phyloP scores from a whole-genome alignment of 2,113 vertebrate species.

The Eulemur rufifrons region DNA sequence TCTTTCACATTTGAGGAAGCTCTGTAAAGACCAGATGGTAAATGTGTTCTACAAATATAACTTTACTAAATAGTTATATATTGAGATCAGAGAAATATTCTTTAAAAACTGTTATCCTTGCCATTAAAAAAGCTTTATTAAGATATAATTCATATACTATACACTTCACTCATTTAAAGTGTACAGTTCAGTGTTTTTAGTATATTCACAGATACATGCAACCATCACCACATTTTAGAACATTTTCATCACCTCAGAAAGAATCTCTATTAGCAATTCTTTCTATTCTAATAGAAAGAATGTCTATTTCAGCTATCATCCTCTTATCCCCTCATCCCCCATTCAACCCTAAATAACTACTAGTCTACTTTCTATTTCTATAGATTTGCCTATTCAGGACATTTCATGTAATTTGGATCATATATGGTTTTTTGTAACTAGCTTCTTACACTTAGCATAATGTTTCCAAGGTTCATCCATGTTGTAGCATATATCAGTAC shows the following conservation, averaged over 20 bases:
- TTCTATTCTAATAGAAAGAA: no score
- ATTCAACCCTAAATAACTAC: background rate
- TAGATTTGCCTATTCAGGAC: background rate
- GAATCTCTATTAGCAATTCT: background rate
- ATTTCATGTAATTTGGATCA: background rate
- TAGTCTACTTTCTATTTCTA: constrained; percentile 1
- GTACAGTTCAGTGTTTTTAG: background rate
- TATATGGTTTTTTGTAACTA: constrained; percentile 3
- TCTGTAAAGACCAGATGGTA: background rate
- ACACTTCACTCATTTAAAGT: background rate
- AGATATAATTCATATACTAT: background rate
- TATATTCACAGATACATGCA: background rate
- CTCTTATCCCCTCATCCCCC: background rate
- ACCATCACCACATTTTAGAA: background rate
- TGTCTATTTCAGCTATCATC: background rate
- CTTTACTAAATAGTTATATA: constrained; percentile 16
- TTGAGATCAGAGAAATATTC: background rate
- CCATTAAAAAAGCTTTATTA: background rate
- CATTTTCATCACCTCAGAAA: background rate
- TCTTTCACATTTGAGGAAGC: background rate
- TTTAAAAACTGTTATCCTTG: background rate
- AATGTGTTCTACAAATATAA: constrained; percentile 15
- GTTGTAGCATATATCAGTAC: background rate
- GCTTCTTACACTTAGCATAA: background rate
- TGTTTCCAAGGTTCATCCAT: constrained; percentile 2